Evolutionary conservation across 2,113 vertebrate genomes (phyloP).

Genomic region (Spheniscus mendiculus): DNA sequence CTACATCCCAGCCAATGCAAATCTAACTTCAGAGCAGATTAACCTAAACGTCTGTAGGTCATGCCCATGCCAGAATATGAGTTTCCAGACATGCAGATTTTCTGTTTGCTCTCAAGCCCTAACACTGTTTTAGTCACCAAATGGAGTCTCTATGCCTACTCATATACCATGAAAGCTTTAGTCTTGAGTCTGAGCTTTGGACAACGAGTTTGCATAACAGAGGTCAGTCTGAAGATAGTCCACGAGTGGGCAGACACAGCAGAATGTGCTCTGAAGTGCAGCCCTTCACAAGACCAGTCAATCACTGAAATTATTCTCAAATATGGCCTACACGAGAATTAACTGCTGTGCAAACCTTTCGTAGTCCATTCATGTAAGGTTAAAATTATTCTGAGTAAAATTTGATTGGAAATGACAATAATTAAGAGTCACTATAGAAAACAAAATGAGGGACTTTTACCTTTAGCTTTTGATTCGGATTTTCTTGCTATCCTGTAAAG

Average conservation of each 20-base stretch:
- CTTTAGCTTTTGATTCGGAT: constrained; percentile 47
- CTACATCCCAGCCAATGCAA: constrained; percentile 33
- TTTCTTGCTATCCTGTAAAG: constrained; percentile 58
- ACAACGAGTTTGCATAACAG: background rate
- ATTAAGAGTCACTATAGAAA: background rate
- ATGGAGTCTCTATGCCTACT: background rate
- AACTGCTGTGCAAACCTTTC: background rate
- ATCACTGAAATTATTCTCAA: background rate
- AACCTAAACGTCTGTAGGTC: constrained; percentile 7
- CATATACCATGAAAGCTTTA: background rate
- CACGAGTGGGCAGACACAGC: background rate
- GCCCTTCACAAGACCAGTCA: background rate
- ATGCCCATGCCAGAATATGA: background rate
- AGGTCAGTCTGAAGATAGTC: background rate
- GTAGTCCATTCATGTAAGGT: background rate
- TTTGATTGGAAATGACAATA: background rate
- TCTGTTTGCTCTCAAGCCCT: background rate
- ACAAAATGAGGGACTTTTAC: constrained; percentile 51
- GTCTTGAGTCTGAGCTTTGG: background rate
- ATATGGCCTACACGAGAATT: fast-evolving
- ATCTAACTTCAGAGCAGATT: background rate
- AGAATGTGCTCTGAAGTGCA: background rate
- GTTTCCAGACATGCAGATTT: constrained; percentile 63
- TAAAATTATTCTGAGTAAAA: background rate
- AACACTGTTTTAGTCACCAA: background rate